These are phyloP conservation scores for Nomada fabriciana DNA, from an alignment of 2,888 invertebrate genomes.

Conservation along the genomic window DNA sequence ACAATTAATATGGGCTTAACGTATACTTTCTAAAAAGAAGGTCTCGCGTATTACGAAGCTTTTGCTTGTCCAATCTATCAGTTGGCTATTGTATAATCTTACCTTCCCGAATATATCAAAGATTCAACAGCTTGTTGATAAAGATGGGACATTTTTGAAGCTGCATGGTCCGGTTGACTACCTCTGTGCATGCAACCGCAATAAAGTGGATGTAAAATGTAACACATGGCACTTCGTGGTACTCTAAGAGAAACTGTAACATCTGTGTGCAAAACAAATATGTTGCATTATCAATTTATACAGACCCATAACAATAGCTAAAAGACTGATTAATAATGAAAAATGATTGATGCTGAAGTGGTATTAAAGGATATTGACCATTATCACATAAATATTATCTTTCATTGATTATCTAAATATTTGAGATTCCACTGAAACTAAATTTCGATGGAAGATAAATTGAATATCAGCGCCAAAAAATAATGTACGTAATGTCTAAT, in stretches of 20 bases:
- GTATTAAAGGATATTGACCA: no score
- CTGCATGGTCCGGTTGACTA: slow-evolving; percentile 86
- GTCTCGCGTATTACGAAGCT: neutral
- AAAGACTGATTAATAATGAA: no score
- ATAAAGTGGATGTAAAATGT: slow-evolving; percentile 90
- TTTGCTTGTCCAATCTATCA: neutral
- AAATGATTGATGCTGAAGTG: no score
- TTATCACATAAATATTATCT: no score
- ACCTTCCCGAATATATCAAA: slow-evolving; percentile 86
- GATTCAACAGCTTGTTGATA: slow-evolving; percentile 89
- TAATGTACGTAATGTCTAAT: no score
- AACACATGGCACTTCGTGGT: slow-evolving; percentile 88
- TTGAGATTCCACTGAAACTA: no score
- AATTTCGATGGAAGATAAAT: no score
- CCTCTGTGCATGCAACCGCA: slow-evolving; percentile 90
- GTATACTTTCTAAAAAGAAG: no score
- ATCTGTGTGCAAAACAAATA: slow-evolving; percentile 84
- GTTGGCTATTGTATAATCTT: slow-evolving; percentile 26
- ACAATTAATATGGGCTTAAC: no score
- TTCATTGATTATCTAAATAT: no score
- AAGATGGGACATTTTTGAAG: slow-evolving; percentile 87
- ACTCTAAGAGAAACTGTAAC: slow-evolving; percentile 90
- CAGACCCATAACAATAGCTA: no score
- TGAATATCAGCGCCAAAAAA: no score
- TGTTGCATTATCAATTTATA: neutral